Evolutionary conservation across 35 echinoderm and acorn worm species (phyloP).

Genomic region (Hemicentrotus pulcherrimus): DNA sequence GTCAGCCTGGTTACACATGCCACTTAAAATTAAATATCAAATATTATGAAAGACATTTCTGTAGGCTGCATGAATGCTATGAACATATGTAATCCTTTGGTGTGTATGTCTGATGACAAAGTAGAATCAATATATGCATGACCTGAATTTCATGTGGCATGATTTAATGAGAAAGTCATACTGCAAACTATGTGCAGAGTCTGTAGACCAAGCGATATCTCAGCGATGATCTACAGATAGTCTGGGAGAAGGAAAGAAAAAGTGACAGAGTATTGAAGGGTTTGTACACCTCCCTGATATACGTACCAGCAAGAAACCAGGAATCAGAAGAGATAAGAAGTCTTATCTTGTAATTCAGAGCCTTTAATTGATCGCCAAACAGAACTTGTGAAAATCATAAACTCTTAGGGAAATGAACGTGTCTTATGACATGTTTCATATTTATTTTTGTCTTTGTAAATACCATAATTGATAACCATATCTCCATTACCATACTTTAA

Average conservation of each 20-base stretch:
- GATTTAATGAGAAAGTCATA: not conserved
- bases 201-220: not conserved
- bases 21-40: constrained; percentile 15
- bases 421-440: not conserved
- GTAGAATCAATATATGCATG: not conserved
- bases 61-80: not conserved
- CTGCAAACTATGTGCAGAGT: not conserved
- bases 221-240: not conserved
- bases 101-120: not conserved
- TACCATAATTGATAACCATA: not conserved
- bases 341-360: not conserved
- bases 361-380: not conserved
- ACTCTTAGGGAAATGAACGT: not conserved
- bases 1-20: not conserved
- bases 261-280: not conserved
- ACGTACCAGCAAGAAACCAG: not conserved
- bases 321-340: not conserved
- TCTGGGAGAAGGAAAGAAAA: not conserved
- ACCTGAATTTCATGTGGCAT: not conserved
- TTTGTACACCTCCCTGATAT: not conserved
- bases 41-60: not conserved
- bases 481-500: not conserved
- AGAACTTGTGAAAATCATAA: not conserved
- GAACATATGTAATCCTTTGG: not conserved
- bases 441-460: not conserved